Evolutionary conservation across 2,888 invertebrate species (phyloP).

Genomic region (Drosophila cyrtoloma): DNA sequence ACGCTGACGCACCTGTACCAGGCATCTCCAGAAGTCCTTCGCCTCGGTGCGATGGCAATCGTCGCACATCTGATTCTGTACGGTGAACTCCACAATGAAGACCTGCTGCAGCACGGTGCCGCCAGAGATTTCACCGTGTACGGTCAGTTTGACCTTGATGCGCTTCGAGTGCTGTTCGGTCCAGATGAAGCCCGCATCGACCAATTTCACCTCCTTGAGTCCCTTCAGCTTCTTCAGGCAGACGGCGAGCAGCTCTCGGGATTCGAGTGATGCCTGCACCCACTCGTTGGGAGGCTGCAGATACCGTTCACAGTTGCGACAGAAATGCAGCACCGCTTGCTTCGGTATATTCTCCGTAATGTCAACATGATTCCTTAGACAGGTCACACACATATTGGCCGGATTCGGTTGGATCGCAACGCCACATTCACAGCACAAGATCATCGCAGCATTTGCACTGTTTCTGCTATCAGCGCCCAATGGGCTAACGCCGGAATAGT

Average conservation of each 20-base stretch:
- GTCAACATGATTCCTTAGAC: conserved; percentile 95
- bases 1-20: conserved; percentile 94
- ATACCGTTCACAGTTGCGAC: conserved; percentile 97
- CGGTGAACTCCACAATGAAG: conserved; percentile 96
- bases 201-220: conserved; percentile 93
- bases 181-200: conserved; percentile 99
- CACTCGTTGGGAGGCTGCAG: conserved; percentile 96
- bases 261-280: conserved; percentile 94
- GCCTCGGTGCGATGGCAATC: conserved; percentile 98
- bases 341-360: conserved; percentile 98
- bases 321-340: conserved; percentile 95
- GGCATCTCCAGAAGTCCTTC: conserved; percentile 98
- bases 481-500: conserved; percentile 42
- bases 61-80: conserved; percentile 98
- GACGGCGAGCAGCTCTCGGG: conserved; percentile 93
- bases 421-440: conserved; percentile 97
- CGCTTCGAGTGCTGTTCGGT: conserved; percentile 99
- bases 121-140: conserved; percentile 97
- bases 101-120: conserved; percentile 97
- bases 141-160: conserved; percentile 97
- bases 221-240: conserved; percentile 97
- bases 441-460: conserved; percentile 42
- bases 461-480: conserved; percentile 41
- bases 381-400: conserved; percentile 98
- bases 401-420: conserved; percentile 96